phyloP scores from a whole-genome alignment of 2,113 vertebrate species.

The Potamarius usumacintae region DNA sequence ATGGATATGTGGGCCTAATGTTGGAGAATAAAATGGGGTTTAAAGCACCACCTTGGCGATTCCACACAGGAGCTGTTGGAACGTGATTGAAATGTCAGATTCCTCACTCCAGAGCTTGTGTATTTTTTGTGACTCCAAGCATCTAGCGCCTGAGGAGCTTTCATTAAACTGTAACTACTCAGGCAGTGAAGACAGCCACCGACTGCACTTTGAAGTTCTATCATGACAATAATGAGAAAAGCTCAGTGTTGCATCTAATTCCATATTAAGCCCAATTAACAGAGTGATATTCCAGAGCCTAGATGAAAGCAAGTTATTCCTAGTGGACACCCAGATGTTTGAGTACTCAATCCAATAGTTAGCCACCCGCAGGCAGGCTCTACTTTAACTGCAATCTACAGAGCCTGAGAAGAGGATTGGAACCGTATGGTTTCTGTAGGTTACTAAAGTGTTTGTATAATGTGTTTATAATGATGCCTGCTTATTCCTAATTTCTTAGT shows the following conservation, averaged over 20 bases:
- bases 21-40: constrained; percentile 65
- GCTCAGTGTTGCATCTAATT: constrained; percentile 40
- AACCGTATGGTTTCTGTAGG: constrained; percentile 38
- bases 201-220: constrained; percentile 32
- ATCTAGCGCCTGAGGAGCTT: constrained; percentile 27
- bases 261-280: constrained; percentile 46
- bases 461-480: constrained; percentile 71
- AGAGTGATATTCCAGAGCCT: constrained; percentile 28
- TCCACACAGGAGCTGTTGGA: constrained; percentile 57
- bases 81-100: constrained; percentile 58
- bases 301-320: constrained; percentile 22
- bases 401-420: constrained; percentile 27
- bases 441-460: constrained; percentile 59
- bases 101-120: constrained; percentile 47
- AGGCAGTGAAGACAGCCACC: constrained; percentile 37
- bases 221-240: constrained; percentile 34
- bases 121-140: constrained; percentile 33
- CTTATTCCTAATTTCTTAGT: constrained; percentile 68
- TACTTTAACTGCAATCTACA: constrained; percentile 33
- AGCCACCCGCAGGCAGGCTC: constrained; percentile 12
- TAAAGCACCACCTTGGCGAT: constrained; percentile 60
- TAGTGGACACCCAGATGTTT: constrained; percentile 24
- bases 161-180: constrained; percentile 43
- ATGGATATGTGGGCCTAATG: constrained; percentile 62
- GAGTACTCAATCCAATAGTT: constrained; percentile 28